Evolutionary conservation across 2,113 vertebrate genomes (phyloP).

Genomic region (Corynorhinus townsendii): DNA sequence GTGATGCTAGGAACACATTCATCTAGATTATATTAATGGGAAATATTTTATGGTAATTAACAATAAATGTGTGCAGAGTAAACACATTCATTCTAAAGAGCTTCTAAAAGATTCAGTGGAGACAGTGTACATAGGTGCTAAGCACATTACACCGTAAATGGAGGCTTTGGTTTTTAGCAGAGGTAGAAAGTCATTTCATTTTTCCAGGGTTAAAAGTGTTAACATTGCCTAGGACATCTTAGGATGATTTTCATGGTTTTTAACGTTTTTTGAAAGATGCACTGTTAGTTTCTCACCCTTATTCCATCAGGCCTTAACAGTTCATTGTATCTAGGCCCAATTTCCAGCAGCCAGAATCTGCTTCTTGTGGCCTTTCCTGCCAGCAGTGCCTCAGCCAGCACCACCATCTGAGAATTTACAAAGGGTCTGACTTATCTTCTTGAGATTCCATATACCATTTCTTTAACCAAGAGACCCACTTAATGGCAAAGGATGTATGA

Average conservation of each 20-base stretch:
- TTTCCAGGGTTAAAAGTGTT: neutral
- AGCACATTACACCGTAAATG: neutral
- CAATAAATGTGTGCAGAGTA: neutral
- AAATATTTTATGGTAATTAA: too few relatives aligned
- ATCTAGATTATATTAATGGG: too few relatives aligned
- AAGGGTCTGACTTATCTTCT: neutral
- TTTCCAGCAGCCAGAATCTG: neutral
- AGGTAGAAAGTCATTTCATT: neutral
- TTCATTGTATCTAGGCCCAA: neutral
- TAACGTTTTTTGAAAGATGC: neutral
- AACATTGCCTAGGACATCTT: neutral
- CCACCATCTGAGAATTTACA: neutral
- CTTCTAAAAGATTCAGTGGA: neutral
- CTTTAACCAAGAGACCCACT: neutral
- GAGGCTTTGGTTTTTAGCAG: neutral
- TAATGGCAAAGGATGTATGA: neutral
- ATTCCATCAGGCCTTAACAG: neutral
- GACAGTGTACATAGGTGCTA: neutral
- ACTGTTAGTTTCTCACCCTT: neutral
- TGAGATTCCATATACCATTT: neutral
- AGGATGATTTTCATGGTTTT: neutral
- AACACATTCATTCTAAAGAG: neutral
- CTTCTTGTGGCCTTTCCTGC: neutral
- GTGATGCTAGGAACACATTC: neutral
- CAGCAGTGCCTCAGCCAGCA: neutral